Conservation (phyloP, 2,888 invertebrate species). For the Capitulum mitella region DNA sequence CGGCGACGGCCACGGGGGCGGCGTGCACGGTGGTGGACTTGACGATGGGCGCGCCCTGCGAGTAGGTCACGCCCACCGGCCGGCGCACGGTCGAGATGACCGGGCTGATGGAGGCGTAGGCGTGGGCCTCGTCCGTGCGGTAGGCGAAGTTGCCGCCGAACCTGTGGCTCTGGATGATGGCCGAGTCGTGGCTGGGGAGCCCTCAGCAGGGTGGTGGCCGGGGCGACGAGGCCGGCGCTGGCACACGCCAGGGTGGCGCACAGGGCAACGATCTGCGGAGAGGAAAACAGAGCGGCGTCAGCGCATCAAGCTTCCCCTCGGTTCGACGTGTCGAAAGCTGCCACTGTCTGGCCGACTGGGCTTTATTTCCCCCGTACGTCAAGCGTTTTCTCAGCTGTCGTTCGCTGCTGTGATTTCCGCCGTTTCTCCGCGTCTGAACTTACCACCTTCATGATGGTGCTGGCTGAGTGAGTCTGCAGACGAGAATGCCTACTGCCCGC, state of each 20-base stretch:
- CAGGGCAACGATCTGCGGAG: constrained; percentile 28
- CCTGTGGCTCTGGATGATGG: constrained; percentile 49
- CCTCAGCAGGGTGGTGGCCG: constrained; percentile 42
- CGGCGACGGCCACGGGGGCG: constrained; percentile 54
- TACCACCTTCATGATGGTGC: constrained; percentile 5
- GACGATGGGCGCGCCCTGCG: constrained; percentile 38
- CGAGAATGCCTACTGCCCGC: not conserved
- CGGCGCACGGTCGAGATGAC: constrained; percentile 40
- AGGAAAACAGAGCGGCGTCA: not conserved
- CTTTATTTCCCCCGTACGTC: no score
- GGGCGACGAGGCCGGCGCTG: constrained; percentile 35
- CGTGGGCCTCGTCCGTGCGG: constrained; percentile 50
- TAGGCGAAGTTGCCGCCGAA: constrained; percentile 53
- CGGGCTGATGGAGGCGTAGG: constrained; percentile 47
- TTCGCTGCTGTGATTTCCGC: no score
- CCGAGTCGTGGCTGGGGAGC: constrained; percentile 49
- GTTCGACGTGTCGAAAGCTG: no score
- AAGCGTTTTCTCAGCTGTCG: no score
- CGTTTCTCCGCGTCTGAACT: not conserved
- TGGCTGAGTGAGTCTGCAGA: constrained; percentile 10
- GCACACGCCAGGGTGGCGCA: constrained; percentile 35
- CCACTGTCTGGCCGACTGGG: no score
- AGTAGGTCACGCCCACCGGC: constrained; percentile 44
- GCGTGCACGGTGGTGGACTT: constrained; percentile 47
- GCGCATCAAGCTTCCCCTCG: no score